phyloP scores from a whole-genome alignment of 2,888 invertebrate species.

The Pachliopta kotzebuea region DNA sequence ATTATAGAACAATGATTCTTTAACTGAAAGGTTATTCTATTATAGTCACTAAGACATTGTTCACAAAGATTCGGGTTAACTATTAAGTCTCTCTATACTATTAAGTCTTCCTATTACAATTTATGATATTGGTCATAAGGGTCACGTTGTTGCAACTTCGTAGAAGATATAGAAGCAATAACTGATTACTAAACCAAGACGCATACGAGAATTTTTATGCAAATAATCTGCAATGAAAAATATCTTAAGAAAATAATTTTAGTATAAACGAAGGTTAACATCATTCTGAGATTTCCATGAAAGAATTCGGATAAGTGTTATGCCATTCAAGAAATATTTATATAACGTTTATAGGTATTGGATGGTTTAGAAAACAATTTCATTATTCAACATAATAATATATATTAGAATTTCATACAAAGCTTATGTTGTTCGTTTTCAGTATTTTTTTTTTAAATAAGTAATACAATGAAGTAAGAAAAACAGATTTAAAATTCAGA shows the following conservation, averaged over 20 bases:
- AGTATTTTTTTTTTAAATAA: background rate
- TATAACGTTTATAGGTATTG: background rate
- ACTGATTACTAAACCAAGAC: background rate
- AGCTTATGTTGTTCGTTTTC: background rate
- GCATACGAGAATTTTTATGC: background rate
- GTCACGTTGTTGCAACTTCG: too few relatives aligned
- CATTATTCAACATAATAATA: too few relatives aligned
- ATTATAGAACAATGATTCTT: too few relatives aligned
- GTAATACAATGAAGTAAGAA: conserved; percentile 14
- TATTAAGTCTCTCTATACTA: too few relatives aligned
- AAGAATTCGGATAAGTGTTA: conserved; percentile 19
- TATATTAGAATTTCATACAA: background rate
- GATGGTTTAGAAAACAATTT: too few relatives aligned
- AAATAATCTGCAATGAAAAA: background rate
- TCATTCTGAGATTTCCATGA: conserved; percentile 7
- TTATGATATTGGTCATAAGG: too few relatives aligned
- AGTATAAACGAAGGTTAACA: conserved; percentile 10
- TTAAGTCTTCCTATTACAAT: too few relatives aligned
- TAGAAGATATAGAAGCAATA: too few relatives aligned
- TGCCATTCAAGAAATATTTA: conserved; percentile 1
- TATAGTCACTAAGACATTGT: too few relatives aligned
- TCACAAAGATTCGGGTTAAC: too few relatives aligned
- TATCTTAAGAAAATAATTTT: background rate
- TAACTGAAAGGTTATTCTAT: too few relatives aligned
- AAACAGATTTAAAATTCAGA: conserved; percentile 55